Evolutionary conservation across 2,797 vertebrate genomes (phyloP), one percentile per base, ranked within the genome.

Genomic region (Mormyrops attenuatus): DNA sequence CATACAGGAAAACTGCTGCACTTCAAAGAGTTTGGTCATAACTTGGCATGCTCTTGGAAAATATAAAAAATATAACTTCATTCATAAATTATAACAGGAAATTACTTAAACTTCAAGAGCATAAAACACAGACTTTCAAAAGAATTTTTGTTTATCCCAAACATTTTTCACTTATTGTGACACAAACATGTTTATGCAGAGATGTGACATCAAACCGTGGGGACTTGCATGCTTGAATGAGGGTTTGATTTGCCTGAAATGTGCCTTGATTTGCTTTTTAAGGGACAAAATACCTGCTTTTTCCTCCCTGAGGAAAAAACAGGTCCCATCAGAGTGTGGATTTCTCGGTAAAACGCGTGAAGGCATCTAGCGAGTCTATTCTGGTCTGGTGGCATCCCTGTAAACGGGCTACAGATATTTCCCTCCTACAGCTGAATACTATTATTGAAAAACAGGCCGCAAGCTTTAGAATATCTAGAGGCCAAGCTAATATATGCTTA

Each of bases 11-110:
- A 50, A 73, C 5, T 5, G 17, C 34, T 57, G 30, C 41, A 87
- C 44, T 73, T 57, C 49, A 89, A 55, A 53, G 84, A 30, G 20
- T 47, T 85, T 53, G 26, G 47, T 69, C 82, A 87, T 50, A 53
- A 38, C 84, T n/a, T 87, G 85, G 30, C 82, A 69, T 89, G 89
- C 88, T 85, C 55, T 47, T 85, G 50, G 17, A 89, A 84, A 89
- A 84, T 13, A 87, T 87, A 89, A 73, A 55, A 89, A 73, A 50
- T 85, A 50, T 34, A 53, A 87, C 30, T 89, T 73, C 50, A 50
- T 89, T 57, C 84, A 89, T 86, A 89, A 86, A 89, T 41, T 86
- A 86, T 85, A 26, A 38, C 41, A 8, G 34, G 63, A 73, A 50
- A 77, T 38, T 80, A 53, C 69, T 80, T 50, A 89, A 55, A 49